Evolutionary conservation across 2,888 invertebrate species (phyloP).

Genomic region (Phragmatobia fuliginosa): DNA sequence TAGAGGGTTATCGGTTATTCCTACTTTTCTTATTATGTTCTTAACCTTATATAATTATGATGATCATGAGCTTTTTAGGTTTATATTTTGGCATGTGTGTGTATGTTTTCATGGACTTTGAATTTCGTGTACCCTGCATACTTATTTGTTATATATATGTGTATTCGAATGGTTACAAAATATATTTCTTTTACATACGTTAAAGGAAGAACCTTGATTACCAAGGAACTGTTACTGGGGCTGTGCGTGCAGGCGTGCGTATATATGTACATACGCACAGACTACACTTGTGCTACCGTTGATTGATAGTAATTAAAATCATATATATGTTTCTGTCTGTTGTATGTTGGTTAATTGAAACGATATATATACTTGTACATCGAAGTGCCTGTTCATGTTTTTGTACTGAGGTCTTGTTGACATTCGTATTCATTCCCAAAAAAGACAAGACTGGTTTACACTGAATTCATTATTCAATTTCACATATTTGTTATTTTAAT

Average conservation of each 20-base stretch:
- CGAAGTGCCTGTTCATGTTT: background rate
- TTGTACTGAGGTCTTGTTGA: background rate
- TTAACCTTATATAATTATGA: background rate
- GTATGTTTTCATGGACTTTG: no score
- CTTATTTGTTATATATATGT: no score
- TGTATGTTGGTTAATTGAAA: background rate
- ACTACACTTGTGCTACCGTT: background rate
- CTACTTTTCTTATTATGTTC: background rate
- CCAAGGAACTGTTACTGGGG: background rate
- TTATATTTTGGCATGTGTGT: no score
- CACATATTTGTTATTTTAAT: background rate
- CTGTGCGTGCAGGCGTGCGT: background rate
- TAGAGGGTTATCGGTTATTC: background rate
- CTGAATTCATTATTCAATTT: background rate
- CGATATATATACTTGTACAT: background rate
- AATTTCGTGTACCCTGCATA: background rate
- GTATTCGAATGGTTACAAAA: background rate
- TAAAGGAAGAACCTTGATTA: background rate
- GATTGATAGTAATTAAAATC: background rate
- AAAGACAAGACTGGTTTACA: background rate
- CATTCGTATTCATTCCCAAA: background rate
- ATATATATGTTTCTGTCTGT: background rate
- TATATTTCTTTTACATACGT: background rate
- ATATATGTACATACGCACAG: background rate
- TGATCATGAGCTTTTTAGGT: background rate